Conservation (phyloP, 2,113 vertebrate species). For the Cranoglanis bouderius region DNA sequence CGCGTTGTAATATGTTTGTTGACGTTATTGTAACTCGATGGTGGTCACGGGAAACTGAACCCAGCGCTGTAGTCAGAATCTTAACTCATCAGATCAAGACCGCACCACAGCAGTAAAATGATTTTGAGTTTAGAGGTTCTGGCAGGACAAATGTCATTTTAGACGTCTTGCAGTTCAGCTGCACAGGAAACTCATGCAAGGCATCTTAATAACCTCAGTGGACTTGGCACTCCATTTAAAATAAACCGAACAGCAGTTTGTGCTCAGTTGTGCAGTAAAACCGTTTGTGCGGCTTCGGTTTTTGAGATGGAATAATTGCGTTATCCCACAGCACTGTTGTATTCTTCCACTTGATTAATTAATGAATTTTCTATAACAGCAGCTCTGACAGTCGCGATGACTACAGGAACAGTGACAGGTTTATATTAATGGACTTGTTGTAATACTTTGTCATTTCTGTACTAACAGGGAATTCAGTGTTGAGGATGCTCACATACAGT, state of each 20-base stretch:
- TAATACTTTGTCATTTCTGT: not conserved
- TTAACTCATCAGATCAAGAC: not conserved
- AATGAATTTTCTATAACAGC: not conserved
- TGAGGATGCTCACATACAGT: too few relatives aligned
- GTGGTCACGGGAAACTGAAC: not conserved
- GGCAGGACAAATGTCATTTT: slow-evolving; percentile 25
- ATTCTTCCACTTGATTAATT: not conserved
- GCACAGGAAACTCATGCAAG: not conserved
- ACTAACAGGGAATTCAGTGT: not conserved
- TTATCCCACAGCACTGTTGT: not conserved
- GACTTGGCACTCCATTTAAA: not conserved
- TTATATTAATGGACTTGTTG: not conserved
- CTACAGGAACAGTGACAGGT: not conserved
- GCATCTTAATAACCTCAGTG: not conserved
- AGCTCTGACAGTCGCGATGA: not conserved
- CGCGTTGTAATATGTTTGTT: not conserved
- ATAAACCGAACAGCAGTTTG: not conserved
- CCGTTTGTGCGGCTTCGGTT: not conserved
- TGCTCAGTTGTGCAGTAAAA: not conserved
- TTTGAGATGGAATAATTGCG: not conserved
- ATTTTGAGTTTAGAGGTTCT: slow-evolving; percentile 13
- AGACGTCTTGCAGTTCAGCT: not conserved
- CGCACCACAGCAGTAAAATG: not conserved
- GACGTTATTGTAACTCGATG: not conserved
- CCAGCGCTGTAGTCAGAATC: not conserved